These are phyloP conservation scores for Eubucco bourcierii DNA, from an alignment of 2,113 vertebrate genomes.

Conservation along the genomic window DNA sequence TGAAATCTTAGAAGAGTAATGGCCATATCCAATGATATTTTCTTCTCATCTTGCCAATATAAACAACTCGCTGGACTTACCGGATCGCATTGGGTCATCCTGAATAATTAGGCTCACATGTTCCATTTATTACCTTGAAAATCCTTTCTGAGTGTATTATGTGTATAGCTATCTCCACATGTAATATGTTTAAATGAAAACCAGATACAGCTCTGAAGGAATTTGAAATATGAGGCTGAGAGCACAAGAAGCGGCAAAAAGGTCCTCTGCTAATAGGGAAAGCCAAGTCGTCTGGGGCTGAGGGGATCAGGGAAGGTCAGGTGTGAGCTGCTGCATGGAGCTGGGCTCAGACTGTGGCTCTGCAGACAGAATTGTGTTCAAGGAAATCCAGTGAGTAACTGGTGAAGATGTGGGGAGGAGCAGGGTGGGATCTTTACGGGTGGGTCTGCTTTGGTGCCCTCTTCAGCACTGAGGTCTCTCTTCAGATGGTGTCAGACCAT, in stretches of 20 bases:
- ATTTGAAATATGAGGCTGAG: constrained; percentile 73
- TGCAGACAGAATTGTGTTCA: neutral
- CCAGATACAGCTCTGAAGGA: constrained; percentile 59
- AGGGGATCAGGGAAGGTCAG: constrained; percentile 34
- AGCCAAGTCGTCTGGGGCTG: neutral
- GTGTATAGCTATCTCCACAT: neutral
- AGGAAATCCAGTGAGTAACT: neutral
- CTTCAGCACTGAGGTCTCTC: neutral
- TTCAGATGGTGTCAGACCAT: neutral
- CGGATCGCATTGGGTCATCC: constrained; percentile 44
- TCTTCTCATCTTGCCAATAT: constrained; percentile 55
- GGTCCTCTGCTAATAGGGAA: constrained; percentile 53
- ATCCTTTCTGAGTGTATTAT: constrained; percentile 53
- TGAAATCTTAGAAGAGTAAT: constrained; percentile 66
- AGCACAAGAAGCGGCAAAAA: constrained; percentile 54
- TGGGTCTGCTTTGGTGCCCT: neutral
- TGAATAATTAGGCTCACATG: constrained; percentile 59
- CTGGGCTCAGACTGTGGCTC: neutral
- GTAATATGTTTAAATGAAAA: constrained; percentile 69
- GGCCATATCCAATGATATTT: constrained; percentile 57
- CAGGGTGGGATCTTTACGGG: neutral
- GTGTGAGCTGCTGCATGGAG: neutral
- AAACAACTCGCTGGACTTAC: constrained; percentile 57
- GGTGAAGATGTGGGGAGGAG: neutral
- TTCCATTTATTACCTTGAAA: constrained; percentile 70